Evolutionary conservation across 2,888 invertebrate genomes (phyloP).

Genomic region (Oxytorus armatus): DNA sequence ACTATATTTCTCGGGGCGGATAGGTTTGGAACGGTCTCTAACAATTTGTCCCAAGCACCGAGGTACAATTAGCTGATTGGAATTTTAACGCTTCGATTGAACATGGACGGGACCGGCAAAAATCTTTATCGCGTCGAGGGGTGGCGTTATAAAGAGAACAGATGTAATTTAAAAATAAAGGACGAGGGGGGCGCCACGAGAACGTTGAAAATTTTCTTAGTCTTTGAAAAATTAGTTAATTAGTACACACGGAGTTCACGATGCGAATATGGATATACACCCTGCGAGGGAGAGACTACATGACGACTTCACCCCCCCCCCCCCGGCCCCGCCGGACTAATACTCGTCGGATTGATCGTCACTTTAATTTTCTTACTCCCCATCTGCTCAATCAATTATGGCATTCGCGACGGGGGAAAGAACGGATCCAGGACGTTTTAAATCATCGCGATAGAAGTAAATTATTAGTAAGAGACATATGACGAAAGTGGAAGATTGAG

Average conservation of each 20-base stretch:
- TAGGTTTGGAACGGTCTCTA: too few relatives aligned
- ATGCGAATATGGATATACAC: neutral
- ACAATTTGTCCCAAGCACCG: neutral
- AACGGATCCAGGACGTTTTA: neutral
- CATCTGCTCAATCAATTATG: neutral
- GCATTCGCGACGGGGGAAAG: neutral
- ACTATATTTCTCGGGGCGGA: neutral
- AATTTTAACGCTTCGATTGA: conserved; percentile 48
- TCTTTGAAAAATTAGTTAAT: conserved; percentile 38
- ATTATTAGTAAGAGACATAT: conserved; percentile 11
- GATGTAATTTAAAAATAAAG: conserved; percentile 22
- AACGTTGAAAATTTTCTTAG: conserved; percentile 31
- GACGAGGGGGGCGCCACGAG: neutral
- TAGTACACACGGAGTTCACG: neutral
- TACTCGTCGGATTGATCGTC: neutral
- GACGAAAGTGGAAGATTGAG: neutral
- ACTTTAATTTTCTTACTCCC: neutral
- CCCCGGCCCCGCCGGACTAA: neutral
- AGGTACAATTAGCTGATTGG: conserved; percentile 58
- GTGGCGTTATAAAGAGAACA: neutral
- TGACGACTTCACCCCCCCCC: too few relatives aligned
- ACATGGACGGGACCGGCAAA: conserved; percentile 1
- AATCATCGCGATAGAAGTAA: neutral
- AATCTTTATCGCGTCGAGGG: conserved; percentile 30
- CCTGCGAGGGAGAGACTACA: too few relatives aligned